phyloP scores from a whole-genome alignment of 30 jellyfish, hydroid and myxozoan genomes.

The Turritopsis dohrnii region DNA sequence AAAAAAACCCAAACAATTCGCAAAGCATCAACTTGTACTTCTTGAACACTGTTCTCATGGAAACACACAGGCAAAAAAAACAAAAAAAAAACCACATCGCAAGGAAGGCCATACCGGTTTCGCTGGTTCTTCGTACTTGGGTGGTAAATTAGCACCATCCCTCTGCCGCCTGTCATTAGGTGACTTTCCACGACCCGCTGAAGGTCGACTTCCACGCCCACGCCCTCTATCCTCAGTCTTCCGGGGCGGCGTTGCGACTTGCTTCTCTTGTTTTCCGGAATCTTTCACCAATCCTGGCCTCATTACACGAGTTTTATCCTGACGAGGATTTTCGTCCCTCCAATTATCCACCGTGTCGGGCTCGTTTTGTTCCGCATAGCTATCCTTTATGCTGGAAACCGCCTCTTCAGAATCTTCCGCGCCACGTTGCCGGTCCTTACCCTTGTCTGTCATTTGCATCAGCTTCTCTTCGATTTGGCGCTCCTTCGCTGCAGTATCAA shows the following conservation, averaged over 20 bases:
- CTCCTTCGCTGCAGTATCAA: slow-evolving; percentile 86
- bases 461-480: slow-evolving; percentile 65
- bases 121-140: slow-evolving; percentile 41
- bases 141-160: slow-evolving; percentile 17
- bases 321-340: slow-evolving; percentile 43
- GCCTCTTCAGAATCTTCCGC: slow-evolving; percentile 19
- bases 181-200: slow-evolving; percentile 25
- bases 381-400: neutral
- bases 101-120: slow-evolving; percentile 27
- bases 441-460: slow-evolving; percentile 13
- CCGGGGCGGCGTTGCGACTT: neutral
- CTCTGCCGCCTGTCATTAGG: slow-evolving; percentile 17
- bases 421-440: slow-evolving; percentile 14
- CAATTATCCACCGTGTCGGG: slow-evolving; percentile 36
- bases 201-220: neutral
- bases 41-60: neutral
- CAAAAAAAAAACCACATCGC: no score
- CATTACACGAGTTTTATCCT: slow-evolving; percentile 51
- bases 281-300: slow-evolving; percentile 23
- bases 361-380: neutral
- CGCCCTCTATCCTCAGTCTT: neutral
- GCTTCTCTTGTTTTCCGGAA: neutral
- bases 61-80: no score
- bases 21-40: no score
- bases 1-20: no score